Base-by-base conservation (phyloP, 2,113 vertebrate genomes). In the Misgurnus anguillicaudatus region DNA sequence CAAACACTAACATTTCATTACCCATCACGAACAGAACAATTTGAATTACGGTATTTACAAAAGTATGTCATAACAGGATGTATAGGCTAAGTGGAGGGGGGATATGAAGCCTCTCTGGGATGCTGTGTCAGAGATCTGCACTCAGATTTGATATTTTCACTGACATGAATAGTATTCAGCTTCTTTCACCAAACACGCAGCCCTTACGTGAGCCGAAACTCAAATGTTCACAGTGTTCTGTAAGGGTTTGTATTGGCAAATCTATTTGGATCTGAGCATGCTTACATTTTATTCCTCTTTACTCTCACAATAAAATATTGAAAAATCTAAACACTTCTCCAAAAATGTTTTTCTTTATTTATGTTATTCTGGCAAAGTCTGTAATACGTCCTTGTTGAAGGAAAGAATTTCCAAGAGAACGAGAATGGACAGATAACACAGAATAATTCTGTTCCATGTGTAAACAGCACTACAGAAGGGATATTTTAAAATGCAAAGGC, bases 61-160 rank as follows among this genome's bases (percentile, higher is more conserved):
- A 10, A 70, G 62, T 63, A 76, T 80, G 67, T 84, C 67, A 85
- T 82, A 80, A 87, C 69, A 82, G 78, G 75, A 82, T 71, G 19
- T 31, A 31, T 31, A 31, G 24, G 24, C 24, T 31, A 31, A 31
- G 24, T 31, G 24, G 24, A 31, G 24, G 3, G 24, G 24, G 24
- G 24, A 31, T 31, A 31, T 31, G 24, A 31, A 31, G 24, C 24
- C 24, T 31, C 24, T 31, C 2, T 31, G 24, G 24, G 24, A 31
- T 31, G 24, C 24, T 31, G 24, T 31, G 24, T 31, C 24, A 31
- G 24, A 31, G 24, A 31, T 31, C 24, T 31, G 24, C 24, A 31
- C 24, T 31, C 24, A 31, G 24, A 66, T 47, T 17, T 21, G 13
- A 16, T 55, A 16, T 62, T 81, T 45, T 47, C 8, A 19, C 10